Evolutionary conservation across 2,888 invertebrate genomes (phyloP).

Genomic region (Tachina lurida): DNA sequence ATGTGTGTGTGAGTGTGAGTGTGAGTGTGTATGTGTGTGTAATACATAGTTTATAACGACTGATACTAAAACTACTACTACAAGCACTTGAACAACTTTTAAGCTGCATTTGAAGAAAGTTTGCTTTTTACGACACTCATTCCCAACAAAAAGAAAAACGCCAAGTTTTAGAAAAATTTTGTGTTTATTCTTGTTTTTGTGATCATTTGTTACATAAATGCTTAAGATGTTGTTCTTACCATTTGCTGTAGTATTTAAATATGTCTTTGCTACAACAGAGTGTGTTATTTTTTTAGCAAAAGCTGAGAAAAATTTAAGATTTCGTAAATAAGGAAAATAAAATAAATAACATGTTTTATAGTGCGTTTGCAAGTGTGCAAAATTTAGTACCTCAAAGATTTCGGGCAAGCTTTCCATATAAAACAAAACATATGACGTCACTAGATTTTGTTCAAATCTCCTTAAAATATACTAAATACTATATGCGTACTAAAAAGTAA

Average conservation of each 20-base stretch:
- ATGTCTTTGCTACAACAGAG: slow-evolving; percentile 39
- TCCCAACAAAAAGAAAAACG: neutral
- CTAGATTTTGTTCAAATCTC: too few relatives aligned
- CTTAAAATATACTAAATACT: too few relatives aligned
- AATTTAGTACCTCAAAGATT: too few relatives aligned
- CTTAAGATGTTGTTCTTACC: slow-evolving; percentile 6
- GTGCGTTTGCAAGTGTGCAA: too few relatives aligned
- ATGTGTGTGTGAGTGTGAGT: neutral
- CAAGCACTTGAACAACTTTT: slow-evolving; percentile 52
- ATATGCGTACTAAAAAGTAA: too few relatives aligned
- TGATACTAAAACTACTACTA: slow-evolving; percentile 48
- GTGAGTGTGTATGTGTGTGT: neutral
- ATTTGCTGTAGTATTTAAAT: slow-evolving; percentile 33
- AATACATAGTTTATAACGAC: slow-evolving; percentile 38
- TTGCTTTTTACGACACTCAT: slow-evolving; percentile 34
- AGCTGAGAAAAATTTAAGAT: slow-evolving; percentile 19
- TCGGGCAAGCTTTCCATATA: too few relatives aligned
- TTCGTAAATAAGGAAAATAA: neutral
- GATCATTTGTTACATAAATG: slow-evolving; percentile 31
- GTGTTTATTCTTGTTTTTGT: neutral
- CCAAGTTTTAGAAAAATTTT: slow-evolving; percentile 22
- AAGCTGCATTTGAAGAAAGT: slow-evolving; percentile 41
- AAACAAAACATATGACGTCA: too few relatives aligned
- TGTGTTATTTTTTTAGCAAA: slow-evolving; percentile 11
- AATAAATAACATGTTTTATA: neutral